Percentiles rank a stretch among this genome's conserved stretches.
Evolutionary conservation across 2,113 vertebrate genomes (phyloP).

Genomic region (Buteo buteo): DNA sequence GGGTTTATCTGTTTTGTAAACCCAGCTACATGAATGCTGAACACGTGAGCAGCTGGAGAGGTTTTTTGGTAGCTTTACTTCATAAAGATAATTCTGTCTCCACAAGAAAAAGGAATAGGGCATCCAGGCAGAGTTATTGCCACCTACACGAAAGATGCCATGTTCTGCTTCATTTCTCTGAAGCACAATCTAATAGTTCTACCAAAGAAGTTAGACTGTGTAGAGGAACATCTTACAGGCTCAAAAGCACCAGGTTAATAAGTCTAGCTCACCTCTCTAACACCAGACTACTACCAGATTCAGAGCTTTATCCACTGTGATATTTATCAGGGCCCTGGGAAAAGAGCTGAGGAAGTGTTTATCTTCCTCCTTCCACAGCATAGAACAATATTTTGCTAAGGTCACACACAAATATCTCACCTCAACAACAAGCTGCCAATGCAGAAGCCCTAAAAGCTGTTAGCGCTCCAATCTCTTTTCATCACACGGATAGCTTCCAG

Average conservation of each 20-base stretch:
- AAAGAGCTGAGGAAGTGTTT: neutral
- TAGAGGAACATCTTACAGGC: neutral
- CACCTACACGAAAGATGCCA: neutral
- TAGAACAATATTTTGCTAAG: neutral
- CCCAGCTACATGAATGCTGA: neutral
- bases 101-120: neutral
- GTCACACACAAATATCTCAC: neutral
- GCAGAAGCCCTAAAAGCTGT: neutral
- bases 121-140: neutral
- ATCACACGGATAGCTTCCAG: neutral
- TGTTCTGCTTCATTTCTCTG: neutral
- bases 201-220: neutral
- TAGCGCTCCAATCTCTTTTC: neutral
- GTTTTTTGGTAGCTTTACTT: neutral
- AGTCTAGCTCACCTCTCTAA: neutral
- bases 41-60: neutral
- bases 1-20: neutral
- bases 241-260: neutral
- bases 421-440: neutral
- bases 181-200: neutral
- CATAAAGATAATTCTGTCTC: neutral
- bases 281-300: neutral
- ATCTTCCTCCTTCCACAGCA: neutral
- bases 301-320: neutral
- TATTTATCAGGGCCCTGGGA: neutral